A percentile compares a stretch with the other conserved stretches of the same genome.
Conservation (phyloP, 2,797 vertebrate species). For the Psittacula echo region DNA sequence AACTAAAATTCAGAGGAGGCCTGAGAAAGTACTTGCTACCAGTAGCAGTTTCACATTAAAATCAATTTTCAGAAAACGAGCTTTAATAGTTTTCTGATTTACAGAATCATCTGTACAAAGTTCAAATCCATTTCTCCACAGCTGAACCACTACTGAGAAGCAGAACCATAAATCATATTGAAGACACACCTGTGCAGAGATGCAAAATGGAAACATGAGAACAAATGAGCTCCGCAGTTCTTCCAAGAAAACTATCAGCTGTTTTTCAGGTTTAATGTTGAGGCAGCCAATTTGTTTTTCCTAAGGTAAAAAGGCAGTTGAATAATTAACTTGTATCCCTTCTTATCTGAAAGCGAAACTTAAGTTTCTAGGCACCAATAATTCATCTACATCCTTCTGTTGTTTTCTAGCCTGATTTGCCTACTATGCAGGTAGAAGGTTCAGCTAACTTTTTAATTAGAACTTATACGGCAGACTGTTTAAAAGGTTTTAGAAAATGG, state of each 20-base stretch:
- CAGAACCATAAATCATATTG: conserved; percentile 51
- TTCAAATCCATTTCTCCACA: conserved; percentile 27
- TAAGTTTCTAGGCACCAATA: not conserved
- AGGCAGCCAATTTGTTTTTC: conserved; percentile 29
- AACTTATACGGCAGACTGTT: not conserved
- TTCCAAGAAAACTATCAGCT: conserved; percentile 21
- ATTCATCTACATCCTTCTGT: not conserved
- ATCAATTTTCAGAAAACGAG: conserved; percentile 22
- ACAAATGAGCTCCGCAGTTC: conserved; percentile 47
- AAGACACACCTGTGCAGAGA: conserved; percentile 13
- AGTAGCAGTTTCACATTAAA: conserved; percentile 37
- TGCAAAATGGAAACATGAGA: conserved; percentile 30
- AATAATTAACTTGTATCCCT: conserved; percentile 36
- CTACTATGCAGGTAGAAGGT: not conserved
- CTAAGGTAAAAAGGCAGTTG: conserved; percentile 17
- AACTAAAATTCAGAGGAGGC: not conserved
- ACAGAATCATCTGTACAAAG: conserved; percentile 22
- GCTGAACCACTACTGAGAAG: not conserved
- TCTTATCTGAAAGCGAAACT: not conserved
- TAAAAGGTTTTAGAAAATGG: not conserved
- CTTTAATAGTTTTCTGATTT: conserved; percentile 33
- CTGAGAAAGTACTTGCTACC: not conserved
- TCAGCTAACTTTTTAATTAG: not conserved
- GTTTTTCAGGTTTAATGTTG: conserved; percentile 1
- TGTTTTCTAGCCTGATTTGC: not conserved